phyloP scores from a whole-genome alignment of 1,140 invertebrate species.

The Paraescarpia echinospica region DNA sequence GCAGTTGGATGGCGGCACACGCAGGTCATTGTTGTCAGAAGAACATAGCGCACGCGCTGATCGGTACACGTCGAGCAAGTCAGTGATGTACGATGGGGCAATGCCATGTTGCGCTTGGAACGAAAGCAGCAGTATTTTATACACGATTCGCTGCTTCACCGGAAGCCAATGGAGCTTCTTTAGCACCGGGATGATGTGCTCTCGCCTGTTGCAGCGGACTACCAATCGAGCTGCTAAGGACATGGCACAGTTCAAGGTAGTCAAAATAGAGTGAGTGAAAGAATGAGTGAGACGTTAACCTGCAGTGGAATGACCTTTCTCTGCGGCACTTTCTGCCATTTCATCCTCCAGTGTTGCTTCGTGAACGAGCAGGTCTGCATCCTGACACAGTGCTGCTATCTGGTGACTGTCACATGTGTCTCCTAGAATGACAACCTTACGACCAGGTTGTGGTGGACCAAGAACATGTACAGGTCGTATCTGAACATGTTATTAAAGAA shows the following conservation, averaged over 20 bases:
- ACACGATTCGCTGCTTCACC: too few relatives aligned
- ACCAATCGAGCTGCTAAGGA: too few relatives aligned
- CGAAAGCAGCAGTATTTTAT: too few relatives aligned
- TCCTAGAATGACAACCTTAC: constrained; percentile 57
- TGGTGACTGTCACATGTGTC: constrained; percentile 55
- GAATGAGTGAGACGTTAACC: constrained; percentile 31
- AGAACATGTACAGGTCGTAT: constrained; percentile 48
- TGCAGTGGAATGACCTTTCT: constrained; percentile 61
- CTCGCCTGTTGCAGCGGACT: too few relatives aligned
- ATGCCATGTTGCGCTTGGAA: too few relatives aligned
- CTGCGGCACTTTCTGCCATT: constrained; percentile 48
- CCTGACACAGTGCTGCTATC: constrained; percentile 46
- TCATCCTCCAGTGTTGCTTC: constrained; percentile 58
- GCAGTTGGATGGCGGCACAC: too few relatives aligned
- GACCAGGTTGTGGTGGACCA: constrained; percentile 48
- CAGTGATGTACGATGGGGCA: too few relatives aligned
- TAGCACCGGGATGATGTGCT: too few relatives aligned
- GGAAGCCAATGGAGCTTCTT: too few relatives aligned
- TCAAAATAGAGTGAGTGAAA: neutral
- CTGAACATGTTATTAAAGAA: neutral
- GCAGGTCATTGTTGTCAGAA: too few relatives aligned
- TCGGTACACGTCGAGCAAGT: too few relatives aligned
- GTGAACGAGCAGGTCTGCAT: constrained; percentile 58
- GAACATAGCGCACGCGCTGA: too few relatives aligned
- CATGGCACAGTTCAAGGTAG: neutral